Evolutionary conservation across 1,140 invertebrate genomes (phyloP), one percentile per base, ranked within the genome.

Genomic region (Hestina assimilis): DNA sequence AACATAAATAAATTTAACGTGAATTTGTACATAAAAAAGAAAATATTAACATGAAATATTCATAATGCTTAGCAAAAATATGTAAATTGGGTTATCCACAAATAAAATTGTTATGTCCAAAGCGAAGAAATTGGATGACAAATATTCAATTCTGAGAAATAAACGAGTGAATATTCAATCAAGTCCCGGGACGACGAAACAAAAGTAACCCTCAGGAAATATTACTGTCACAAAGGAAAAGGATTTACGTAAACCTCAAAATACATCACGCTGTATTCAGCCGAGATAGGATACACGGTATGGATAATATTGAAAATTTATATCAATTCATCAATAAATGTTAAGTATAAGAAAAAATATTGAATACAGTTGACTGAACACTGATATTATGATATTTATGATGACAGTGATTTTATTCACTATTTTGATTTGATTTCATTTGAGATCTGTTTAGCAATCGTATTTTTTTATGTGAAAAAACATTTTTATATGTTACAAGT

Each of bases 151-250:
- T 61, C 28, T 38, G 21, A 55, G 41, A 50, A 50, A 56, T 56
- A 55, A 51, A 21, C 46, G 47, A 20, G 24, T 28, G 54, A 61
- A 38, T 52, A 42, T 24, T 61, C 59, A 61, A 61, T 61, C 59
- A 54, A 17, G 52, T 20, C 29, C 41, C 47, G 41, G 43, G 46
- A 43, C 52, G 53, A 48, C 50, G 58, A 62, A 62, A 62, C 59
- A 58, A 62, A 61, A 56, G 53, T 62, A 62, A 50, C 59, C 53
- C 59, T 46, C 59, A 43, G 59, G 53, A 62, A 45, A 47, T 62
- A 62, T 62, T 56, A 62, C 52, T 55, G 59, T 62, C 59, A 62
- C 59, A 62, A 62, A 62, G 53, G 41, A 62, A 56, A 61, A 35
- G 52, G 59, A 56, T 56, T 62, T 62, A 40, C 52, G 35, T 45